These are phyloP conservation scores for Capra hircus DNA, from an alignment of 2,113 vertebrate genomes.

Conservation along the genomic window DNA sequence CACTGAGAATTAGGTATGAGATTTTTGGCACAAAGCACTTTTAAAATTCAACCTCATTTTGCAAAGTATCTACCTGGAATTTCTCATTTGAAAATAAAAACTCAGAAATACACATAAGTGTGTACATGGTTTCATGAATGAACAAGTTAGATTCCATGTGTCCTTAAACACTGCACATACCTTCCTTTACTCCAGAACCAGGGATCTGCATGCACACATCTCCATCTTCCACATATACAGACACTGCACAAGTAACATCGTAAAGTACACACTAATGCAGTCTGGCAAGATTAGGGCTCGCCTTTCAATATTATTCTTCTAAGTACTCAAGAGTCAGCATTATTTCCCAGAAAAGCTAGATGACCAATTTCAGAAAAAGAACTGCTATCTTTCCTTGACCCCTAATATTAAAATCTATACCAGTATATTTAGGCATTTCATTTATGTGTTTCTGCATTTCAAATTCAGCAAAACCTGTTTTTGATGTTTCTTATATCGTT, in stretches of 20 bases:
- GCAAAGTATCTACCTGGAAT: constrained; percentile 62
- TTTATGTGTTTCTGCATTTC: constrained; percentile 57
- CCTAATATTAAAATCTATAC: constrained; percentile 28
- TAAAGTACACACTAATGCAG: background rate
- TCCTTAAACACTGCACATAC: background rate
- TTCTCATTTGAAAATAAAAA: constrained; percentile 57
- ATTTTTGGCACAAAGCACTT: constrained; percentile 80
- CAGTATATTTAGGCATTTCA: constrained; percentile 22
- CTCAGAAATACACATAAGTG: background rate
- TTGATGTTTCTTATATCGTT: constrained; percentile 64
- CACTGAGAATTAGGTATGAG: constrained; percentile 61
- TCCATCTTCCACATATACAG: constrained; percentile 38
- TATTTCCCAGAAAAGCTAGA: constrained; percentile 1
- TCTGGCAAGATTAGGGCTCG: background rate
- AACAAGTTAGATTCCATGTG: constrained; percentile 3
- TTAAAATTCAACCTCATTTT: constrained; percentile 57
- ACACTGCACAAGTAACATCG: constrained; percentile 48
- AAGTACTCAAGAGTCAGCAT: background rate
- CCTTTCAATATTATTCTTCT: constrained; percentile 12
- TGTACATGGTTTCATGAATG: constrained; percentile 6
- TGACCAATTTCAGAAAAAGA: constrained; percentile 40
- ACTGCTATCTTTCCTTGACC: constrained; percentile 54
- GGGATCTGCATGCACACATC: background rate
- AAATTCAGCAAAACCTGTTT: constrained; percentile 71
- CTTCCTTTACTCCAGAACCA: constrained; percentile 40